Conservation (phyloP, 2,797 vertebrate species). For the Oreochromis grahami region DNA sequence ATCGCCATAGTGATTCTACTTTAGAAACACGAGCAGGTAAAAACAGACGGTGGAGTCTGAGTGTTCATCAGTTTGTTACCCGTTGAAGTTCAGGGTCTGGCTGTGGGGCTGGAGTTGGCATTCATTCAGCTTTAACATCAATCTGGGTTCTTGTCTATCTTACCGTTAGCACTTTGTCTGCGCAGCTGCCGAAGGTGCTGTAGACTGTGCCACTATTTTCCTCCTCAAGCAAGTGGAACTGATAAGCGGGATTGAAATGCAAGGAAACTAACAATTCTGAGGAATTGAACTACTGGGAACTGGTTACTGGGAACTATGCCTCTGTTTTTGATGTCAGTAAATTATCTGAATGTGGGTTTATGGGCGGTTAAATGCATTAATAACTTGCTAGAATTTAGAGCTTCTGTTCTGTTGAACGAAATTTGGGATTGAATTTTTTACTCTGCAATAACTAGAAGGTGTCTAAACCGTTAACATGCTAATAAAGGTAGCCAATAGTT, state of each 20-base stretch:
- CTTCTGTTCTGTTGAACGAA: rapidly evolving
- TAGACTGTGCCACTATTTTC: background rate
- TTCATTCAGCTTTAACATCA: background rate
- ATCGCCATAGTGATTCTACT: background rate
- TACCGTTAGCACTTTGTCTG: background rate
- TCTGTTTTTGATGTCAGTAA: background rate
- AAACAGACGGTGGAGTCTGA: rapidly evolving
- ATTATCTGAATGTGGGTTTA: background rate
- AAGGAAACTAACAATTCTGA: background rate
- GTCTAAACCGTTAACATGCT: background rate
- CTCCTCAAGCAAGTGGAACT: background rate
- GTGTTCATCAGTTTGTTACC: background rate
- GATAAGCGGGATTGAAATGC: background rate
- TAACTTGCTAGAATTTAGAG: background rate
- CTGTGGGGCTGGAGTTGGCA: background rate
- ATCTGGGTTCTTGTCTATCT: background rate
- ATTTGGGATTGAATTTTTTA: background rate
- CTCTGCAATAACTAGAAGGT: background rate
- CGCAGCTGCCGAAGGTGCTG: background rate
- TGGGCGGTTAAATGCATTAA: background rate
- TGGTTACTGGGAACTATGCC: background rate
- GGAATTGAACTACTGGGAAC: background rate
- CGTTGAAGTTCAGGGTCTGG: background rate
- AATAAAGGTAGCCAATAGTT: background rate
- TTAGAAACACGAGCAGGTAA: background rate